Conservation (phyloP, 1,140 invertebrate genomes). For the Conus ventricosus region DNA sequence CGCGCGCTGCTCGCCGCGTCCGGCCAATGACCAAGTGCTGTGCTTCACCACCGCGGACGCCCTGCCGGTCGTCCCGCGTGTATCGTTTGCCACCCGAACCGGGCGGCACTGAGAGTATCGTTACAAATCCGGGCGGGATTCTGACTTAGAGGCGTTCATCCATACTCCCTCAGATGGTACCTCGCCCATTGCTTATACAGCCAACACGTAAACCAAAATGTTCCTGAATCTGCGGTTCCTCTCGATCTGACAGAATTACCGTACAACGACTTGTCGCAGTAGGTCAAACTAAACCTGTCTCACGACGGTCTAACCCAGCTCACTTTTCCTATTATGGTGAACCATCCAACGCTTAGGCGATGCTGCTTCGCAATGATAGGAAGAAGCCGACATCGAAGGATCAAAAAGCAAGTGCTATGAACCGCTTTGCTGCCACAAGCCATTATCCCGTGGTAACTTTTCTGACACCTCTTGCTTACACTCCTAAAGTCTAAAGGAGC, state of each 20-base stretch:
- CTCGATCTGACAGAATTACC: slow-evolving; percentile 81
- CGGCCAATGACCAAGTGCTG: slow-evolving; percentile 41
- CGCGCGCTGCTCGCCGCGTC: slow-evolving; percentile 19
- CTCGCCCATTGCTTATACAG: slow-evolving; percentile 79
- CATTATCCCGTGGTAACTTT: slow-evolving; percentile 90
- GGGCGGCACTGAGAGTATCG: slow-evolving; percentile 59
- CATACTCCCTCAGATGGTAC: slow-evolving; percentile 88
- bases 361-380: slow-evolving; percentile 91
- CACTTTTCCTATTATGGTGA: slow-evolving; percentile 85
- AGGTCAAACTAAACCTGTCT: slow-evolving; percentile 89
- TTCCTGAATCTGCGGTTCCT: slow-evolving; percentile 85
- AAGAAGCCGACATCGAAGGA: slow-evolving; percentile 89
- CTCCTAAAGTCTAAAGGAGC: slow-evolving; percentile 82
- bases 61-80: slow-evolving; percentile 32
- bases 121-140: slow-evolving; percentile 76
- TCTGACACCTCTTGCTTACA: slow-evolving; percentile 88
- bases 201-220: slow-evolving; percentile 83
- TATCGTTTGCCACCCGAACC: slow-evolving; percentile 65
- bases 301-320: slow-evolving; percentile 88
- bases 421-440: slow-evolving; percentile 86
- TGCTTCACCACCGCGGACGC: slow-evolving; percentile 48
- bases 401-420: slow-evolving; percentile 89
- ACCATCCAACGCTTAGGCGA: slow-evolving; percentile 87
- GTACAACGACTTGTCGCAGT: slow-evolving; percentile 71
- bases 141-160: slow-evolving; percentile 84